Conservation (phyloP, 2,113 vertebrate genomes). For the Podarcis raffonei region DNA sequence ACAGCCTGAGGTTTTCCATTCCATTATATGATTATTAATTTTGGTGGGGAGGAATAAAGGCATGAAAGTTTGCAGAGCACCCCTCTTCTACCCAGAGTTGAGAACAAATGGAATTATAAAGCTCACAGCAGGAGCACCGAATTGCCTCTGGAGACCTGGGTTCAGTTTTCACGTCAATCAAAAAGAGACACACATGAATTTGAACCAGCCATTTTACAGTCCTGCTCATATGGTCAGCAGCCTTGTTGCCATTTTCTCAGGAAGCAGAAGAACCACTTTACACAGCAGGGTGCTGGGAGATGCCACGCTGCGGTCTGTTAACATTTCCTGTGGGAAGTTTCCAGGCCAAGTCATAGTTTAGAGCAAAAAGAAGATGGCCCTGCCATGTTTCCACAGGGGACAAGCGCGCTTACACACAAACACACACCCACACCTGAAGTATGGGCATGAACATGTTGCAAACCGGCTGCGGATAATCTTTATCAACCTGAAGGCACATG, state of each 20-base stretch:
- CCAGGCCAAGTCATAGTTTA: neutral
- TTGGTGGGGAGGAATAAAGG: neutral
- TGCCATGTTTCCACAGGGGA: neutral
- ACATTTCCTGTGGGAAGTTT: neutral
- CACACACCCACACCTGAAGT: neutral
- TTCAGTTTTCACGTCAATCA: neutral
- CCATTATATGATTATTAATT: neutral
- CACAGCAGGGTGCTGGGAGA: neutral
- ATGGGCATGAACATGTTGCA: too few species aligned
- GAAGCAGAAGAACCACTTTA: neutral
- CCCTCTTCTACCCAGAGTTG: neutral
- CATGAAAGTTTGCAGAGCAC: neutral
- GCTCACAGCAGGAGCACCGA: neutral
- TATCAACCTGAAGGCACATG: too few species aligned
- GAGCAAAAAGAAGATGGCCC: neutral
- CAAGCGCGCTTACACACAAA: neutral
- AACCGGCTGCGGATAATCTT: neutral
- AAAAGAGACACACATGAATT: slow-evolving; percentile 2
- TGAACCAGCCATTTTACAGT: neutral
- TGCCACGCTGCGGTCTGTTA: neutral
- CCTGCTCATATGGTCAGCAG: neutral
- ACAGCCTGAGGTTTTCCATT: slow-evolving; percentile 16
- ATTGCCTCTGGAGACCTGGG: neutral
- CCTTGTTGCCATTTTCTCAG: neutral
- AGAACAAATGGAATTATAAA: neutral